phyloP scores from a whole-genome alignment of 2,888 invertebrate species.

The Bembecia ichneumoniformis region DNA sequence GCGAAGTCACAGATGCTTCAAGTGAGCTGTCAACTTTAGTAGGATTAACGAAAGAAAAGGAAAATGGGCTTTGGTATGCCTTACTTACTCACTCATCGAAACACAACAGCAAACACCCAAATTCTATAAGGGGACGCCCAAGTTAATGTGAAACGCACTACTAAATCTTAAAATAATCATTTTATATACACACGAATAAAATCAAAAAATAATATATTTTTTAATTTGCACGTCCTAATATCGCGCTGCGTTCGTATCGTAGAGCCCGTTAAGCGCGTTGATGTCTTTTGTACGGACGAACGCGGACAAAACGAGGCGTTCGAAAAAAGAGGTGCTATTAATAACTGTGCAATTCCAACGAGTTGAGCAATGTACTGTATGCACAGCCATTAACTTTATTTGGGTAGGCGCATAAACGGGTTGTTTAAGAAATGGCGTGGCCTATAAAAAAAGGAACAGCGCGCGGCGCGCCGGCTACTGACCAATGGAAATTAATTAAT shows the following conservation, averaged over 20 bases:
- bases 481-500: conserved; percentile 54
- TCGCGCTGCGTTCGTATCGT: background rate
- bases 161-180: too few species aligned
- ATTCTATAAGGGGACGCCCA: too few species aligned
- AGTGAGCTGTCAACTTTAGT: too few species aligned
- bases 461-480: conserved; percentile 8
- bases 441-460: background rate
- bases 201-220: too few species aligned
- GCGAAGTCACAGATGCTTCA: too few species aligned
- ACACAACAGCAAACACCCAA: too few species aligned
- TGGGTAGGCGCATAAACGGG: background rate
- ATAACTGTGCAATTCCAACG: conserved; percentile 5
- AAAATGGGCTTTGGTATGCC: too few species aligned
- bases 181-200: too few species aligned
- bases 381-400: background rate
- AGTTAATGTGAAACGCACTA: too few species aligned
- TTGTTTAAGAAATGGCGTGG: background rate
- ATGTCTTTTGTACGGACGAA: conserved; percentile 22
- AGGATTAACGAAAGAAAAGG: too few species aligned
- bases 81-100: too few species aligned
- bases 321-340: conserved; percentile 5
- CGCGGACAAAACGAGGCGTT: conserved; percentile 2
- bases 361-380: background rate
- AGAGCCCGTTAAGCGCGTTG: conserved; percentile 18
- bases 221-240: too few species aligned